These are phyloP conservation scores for Lerista edwardsae DNA, from an alignment of 2,797 vertebrate genomes.

Conservation along the genomic window DNA sequence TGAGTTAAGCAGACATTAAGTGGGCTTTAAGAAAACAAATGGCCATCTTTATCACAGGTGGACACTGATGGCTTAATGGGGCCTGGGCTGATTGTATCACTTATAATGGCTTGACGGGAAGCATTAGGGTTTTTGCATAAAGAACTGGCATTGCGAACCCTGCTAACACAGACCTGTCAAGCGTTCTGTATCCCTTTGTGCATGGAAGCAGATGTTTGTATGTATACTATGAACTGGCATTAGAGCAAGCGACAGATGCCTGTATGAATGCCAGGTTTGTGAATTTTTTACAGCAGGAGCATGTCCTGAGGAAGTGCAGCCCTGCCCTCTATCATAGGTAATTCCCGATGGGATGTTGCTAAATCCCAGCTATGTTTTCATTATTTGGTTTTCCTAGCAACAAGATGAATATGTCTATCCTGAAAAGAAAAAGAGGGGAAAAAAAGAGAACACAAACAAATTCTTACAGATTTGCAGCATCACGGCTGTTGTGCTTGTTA, in stretches of 20 bases:
- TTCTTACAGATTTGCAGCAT: conserved; percentile 74
- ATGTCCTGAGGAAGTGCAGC: conserved; percentile 88
- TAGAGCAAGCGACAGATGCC: conserved; percentile 96
- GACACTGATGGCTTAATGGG: conserved; percentile 99
- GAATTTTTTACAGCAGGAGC: conserved; percentile 92
- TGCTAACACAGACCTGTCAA: conserved; percentile 95
- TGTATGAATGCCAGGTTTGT: conserved; percentile 95
- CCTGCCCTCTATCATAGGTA: conserved; percentile 92
- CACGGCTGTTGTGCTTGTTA: conserved; percentile 67
- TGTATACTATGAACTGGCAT: conserved; percentile 93
- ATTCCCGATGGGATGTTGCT: conserved; percentile 83
- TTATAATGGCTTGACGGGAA: conserved; percentile 99
- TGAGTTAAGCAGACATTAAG: conserved; percentile 99
- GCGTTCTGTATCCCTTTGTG: conserved; percentile 88
- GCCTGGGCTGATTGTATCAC: conserved; percentile 96
- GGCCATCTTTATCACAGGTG: conserved; percentile 99
- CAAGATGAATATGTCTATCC: conserved; percentile 78
- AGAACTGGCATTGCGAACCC: conserved; percentile 87
- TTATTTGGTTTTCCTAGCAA: conserved; percentile 85
- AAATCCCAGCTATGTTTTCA: conserved; percentile 86
- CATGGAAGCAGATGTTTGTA: conserved; percentile 92
- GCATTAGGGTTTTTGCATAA: conserved; percentile 98
- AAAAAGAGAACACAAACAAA: conserved; percentile 72
- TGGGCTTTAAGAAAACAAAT: conserved; percentile 99
- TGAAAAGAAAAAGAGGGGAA: conserved; percentile 73